Evolutionary conservation across 2,888 invertebrate genomes (phyloP).

Genomic region (Amorpha juglandis): DNA sequence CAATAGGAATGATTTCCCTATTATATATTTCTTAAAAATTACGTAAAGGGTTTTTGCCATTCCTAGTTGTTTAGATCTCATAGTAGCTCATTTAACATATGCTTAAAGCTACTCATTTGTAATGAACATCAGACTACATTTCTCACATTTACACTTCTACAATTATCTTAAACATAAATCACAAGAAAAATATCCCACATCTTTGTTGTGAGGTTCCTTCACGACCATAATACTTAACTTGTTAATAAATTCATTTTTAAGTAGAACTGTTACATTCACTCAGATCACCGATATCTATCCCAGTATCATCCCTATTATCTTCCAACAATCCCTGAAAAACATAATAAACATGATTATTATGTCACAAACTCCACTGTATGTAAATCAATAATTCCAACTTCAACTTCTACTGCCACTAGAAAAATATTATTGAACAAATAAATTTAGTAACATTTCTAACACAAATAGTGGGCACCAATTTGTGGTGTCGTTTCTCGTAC

Average conservation of each 20-base stretch:
- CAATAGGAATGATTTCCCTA: too few species aligned
- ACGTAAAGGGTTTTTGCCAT: too few species aligned
- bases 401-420: too few species aligned
- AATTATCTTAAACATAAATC: background rate
- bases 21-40: too few species aligned
- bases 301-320: constrained; percentile 10
- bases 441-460: too few species aligned
- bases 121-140: background rate
- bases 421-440: too few species aligned
- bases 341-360: background rate
- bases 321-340: constrained; percentile 7
- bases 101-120: background rate
- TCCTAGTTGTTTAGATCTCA: too few species aligned
- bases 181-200: background rate
- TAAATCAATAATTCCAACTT: too few species aligned
- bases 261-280: background rate
- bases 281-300: background rate
- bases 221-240: background rate
- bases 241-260: background rate
- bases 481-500: too few species aligned
- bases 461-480: too few species aligned
- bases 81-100: too few species aligned
- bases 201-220: background rate
- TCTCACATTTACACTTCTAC: background rate
- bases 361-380: too few species aligned